Conservation (phyloP, 1,140 invertebrate genomes). For the Anastatus disparis region DNA sequence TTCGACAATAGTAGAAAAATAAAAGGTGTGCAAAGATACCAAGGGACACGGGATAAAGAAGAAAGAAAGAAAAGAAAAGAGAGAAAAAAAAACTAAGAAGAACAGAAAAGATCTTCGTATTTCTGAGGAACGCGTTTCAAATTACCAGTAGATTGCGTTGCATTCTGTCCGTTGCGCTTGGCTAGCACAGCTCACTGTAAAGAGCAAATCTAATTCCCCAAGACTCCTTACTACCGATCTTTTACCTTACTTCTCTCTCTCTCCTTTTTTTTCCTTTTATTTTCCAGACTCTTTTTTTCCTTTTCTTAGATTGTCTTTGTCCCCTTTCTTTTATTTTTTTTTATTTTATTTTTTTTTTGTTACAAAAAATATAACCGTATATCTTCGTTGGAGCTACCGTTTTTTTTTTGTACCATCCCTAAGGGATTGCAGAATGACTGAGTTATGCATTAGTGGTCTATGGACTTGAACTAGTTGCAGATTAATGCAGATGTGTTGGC, state of each 20-base stretch:
- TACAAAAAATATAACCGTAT: background rate
- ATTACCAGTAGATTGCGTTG: slow-evolving; percentile 60
- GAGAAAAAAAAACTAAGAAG: no score
- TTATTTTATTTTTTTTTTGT: background rate
- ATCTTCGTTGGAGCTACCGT: background rate
- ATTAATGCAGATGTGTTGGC: background rate
- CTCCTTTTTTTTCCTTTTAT: slow-evolving; percentile 33
- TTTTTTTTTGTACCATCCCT: no score
- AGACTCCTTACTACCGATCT: slow-evolving; percentile 43
- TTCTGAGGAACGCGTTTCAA: slow-evolving; percentile 60
- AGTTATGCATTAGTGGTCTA: background rate
- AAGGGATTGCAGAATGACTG: background rate
- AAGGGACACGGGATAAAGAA: background rate
- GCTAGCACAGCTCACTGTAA: slow-evolving; percentile 47
- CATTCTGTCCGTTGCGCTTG: slow-evolving; percentile 61
- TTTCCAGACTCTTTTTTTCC: slow-evolving; percentile 6
- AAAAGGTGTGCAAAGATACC: slow-evolving; percentile 11
- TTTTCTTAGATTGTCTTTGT: background rate
- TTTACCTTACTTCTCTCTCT: slow-evolving; percentile 12
- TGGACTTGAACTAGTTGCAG: background rate
- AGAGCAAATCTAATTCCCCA: slow-evolving; percentile 61
- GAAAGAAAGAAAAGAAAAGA: no score
- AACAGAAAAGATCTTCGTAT: slow-evolving; percentile 51
- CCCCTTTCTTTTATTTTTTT: background rate
- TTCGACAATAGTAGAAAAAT: background rate